Base-by-base conservation (phyloP, 30 jellyfish, hydroid and myxozoan species). In the Turritopsis rubra region DNA sequence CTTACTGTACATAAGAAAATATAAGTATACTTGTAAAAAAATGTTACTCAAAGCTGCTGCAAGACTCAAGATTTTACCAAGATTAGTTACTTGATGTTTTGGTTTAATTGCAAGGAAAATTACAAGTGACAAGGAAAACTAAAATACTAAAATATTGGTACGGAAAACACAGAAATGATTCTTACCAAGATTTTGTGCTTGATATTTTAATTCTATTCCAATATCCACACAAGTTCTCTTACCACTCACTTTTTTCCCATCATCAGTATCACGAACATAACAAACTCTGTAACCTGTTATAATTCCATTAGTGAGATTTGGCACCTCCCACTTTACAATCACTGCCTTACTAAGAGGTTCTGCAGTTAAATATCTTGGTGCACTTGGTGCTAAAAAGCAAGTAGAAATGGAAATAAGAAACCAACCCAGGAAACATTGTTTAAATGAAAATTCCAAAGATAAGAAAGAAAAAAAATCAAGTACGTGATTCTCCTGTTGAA, bases 401-500 rank as follows among this genome's bases (percentile, higher is more conserved):
- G 5, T 41, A 3, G 5, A 3, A 41, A 3, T 41, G 5, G 60
- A 41, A 41, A 41, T 3, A 3, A 41, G 13, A 41, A 3, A 68
- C 0, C 9, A 68, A 68, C 17, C 77, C 77, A 27, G 9, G 16
- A 0, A 68, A n/a, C 9, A 68, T n/a, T 0, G 30, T 27, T 0
- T 0, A n/a, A n/a, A 27, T 17, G 19, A 27, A 19, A 8, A 68
- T 68, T 23, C 23, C 77, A 1, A n/a, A 68, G 9, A 7, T 27
- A 8, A 68, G 28, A 22, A 23, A 68, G 22, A 23, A 68, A 68
- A 22, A 7, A 60, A 60, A n/a, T 27, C 28, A 27, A 16, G 9
- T 68, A 68, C 77, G 8, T n/a, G 77, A 23, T n/a, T 68, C 77
- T 68, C 77, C 77, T 68, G 77, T 68, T 68, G 77, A 7, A 7